Evolutionary conservation across 2,113 vertebrate genomes (phyloP), one percentile per base, ranked within the genome.

Genomic region (Phrynocephalus versicolor): DNA sequence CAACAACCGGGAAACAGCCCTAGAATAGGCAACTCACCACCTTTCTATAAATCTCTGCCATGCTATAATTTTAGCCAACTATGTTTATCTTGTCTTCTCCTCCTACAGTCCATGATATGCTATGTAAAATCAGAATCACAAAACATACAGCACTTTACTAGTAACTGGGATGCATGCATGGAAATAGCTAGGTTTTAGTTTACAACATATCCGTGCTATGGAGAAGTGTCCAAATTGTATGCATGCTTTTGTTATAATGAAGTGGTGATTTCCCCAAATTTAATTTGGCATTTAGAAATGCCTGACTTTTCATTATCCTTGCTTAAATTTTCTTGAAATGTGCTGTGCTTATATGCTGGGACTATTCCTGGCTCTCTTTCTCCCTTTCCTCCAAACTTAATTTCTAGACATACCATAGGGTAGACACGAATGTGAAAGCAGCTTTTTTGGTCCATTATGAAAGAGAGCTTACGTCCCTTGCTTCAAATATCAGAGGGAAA

Each of bases 1-100:
- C 84, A 65, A 45, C 83, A 71, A 81, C 67, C 86, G 65, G 55
- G 55, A 85, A 57, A 65, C n/a, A 78, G 23, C 76, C 71, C 55
- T 72, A 77, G 41, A 85, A 4, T 84, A 19, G 18, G 76, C 45
- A 51, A 5, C 67, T 65, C 70, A 35, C 70, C 30, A 70, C n/a
- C 8, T 1, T 1, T 87, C n/a, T 90, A 37, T 78, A 58, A 33
- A 12, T 72, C 41, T 76, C 19, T 73, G 0, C n/a, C 69, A 27
- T 69, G 9, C 27, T 85, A 45, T 67, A 41, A 65, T 72, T 87
- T 89, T 75, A 69, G 65, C 70, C 57, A 69, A 55, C 25, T 84
- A 55, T 15, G 21, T 23, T 79, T 79, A 2, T 79, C 62, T 81
- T 25, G 33, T 33, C 2, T 3, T 58, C 58, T 64, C 3, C 12